phyloP scores from a whole-genome alignment of 2,888 invertebrate genomes.

The Pinctada fucata region DNA sequence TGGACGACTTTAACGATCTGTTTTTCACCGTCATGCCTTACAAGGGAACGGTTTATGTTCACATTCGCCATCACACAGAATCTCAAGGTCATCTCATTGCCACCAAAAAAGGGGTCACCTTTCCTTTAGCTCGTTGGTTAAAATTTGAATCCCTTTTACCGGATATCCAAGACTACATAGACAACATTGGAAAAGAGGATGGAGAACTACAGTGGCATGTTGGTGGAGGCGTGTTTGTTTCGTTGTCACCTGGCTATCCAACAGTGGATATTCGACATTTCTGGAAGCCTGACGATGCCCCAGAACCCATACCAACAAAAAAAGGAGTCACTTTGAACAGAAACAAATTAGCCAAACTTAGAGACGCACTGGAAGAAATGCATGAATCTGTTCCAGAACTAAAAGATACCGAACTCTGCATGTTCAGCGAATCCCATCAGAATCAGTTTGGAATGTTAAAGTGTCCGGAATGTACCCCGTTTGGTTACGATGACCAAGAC shows the following conservation, averaged over 20 bases:
- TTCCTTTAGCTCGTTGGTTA: conserved; percentile 17
- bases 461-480: conserved; percentile 19
- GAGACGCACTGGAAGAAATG: conserved; percentile 11
- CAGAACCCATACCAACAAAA: not conserved
- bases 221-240: not conserved
- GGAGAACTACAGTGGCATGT: too few species aligned
- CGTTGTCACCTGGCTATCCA: not conserved
- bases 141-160: not conserved
- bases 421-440: conserved; percentile 14
- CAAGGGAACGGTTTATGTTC: conserved; percentile 8
- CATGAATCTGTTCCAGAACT: conserved; percentile 21
- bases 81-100: conserved; percentile 10
- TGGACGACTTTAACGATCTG: conserved; percentile 17
- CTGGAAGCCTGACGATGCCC: not conserved
- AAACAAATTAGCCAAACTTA: not conserved
- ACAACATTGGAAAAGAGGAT: not conserved
- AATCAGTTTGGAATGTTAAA: conserved; percentile 17
- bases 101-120: conserved; percentile 19
- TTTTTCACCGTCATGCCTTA: conserved; percentile 18
- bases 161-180: not conserved
- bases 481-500: conserved; percentile 6
- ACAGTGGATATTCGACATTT: not conserved
- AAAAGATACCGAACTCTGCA: conserved; percentile 1
- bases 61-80: conserved; percentile 16
- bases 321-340: not conserved